Base-by-base conservation (phyloP, 2,888 invertebrate species). In the Phyllotreta cruciferae region DNA sequence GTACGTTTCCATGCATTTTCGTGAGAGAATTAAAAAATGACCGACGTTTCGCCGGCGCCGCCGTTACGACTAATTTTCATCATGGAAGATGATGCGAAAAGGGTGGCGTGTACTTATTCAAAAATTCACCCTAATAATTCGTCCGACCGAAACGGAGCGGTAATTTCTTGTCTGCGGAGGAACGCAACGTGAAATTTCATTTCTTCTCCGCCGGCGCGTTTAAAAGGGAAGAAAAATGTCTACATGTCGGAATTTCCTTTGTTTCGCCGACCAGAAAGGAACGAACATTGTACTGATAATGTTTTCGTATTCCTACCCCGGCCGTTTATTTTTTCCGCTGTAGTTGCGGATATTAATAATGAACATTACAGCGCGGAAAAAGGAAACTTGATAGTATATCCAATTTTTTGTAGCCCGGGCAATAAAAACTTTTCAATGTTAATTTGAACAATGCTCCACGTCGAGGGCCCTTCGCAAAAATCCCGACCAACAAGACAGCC, bases 231-330 rank as follows among this genome's bases (percentile, higher is more conserved):
- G 58, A 58, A 58, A 58, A 58, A 58, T 58, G 50, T 52, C 42
- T 42, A 52, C 52, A 52, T 52, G 52, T 58, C 49, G 50, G 58
- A 52, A 52, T 58, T 52, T 41, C 52, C 52, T 58, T 58, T 52
- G 58, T 58, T 58, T 52, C 36, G 52, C 52, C 52, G 2, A 52
- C 13, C 38, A 52, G 37, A 52, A 52, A 36, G 14, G 37, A 6
- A 38, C 11, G 52, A 52, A 38, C 52, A 52, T 52, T 52, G 52
- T 52, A 38, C 52, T 37, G 37, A 52, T 52, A 52, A 52, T 52
- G 52, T 37, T 52, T 52, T 52, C 52, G 38, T 38, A 52, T 52
- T 52, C 38, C 38, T 52, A 37, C 37, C 14, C 13, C 3, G 11
- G 13, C 24, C 24, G 24, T 24, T 24, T 24, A 24, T 24, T 24